Percentiles rank a stretch among this genome's conserved stretches.
These are phyloP conservation scores for Pyrocephalus nanus DNA, from an alignment of 2,797 vertebrate species.

Conservation along the genomic window DNA sequence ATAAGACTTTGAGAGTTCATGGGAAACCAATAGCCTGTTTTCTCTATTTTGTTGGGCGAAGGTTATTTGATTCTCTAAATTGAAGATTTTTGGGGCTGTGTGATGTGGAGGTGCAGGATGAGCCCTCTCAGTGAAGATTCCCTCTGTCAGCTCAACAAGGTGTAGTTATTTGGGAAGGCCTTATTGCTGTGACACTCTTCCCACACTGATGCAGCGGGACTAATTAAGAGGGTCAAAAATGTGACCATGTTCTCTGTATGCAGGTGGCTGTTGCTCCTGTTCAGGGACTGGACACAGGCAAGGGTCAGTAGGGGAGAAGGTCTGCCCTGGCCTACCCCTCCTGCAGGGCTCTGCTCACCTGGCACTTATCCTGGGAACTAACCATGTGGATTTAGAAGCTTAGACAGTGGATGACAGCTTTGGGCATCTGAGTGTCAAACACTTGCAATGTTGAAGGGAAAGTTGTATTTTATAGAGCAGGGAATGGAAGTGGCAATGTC, in stretches of 20 bases:
- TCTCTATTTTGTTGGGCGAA: neutral
- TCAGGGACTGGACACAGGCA: neutral
- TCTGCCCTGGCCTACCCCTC: neutral
- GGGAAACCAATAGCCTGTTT: neutral
- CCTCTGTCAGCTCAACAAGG: neutral
- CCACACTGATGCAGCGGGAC: neutral
- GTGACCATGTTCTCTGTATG: accelerated
- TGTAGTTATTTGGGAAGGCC: neutral
- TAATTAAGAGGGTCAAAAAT: accelerated
- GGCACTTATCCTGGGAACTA: neutral
- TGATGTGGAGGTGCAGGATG: neutral
- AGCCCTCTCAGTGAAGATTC: accelerated
- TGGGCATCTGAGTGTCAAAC: neutral
- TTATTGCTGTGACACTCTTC: neutral
- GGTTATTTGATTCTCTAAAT: neutral
- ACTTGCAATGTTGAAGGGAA: neutral
- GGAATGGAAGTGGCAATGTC: neutral
- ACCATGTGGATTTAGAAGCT: neutral
- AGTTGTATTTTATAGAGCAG: neutral
- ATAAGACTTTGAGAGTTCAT: neutral
- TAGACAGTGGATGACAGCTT: neutral
- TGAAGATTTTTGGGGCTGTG: neutral
- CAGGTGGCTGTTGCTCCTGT: neutral
- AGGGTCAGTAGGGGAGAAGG: accelerated
- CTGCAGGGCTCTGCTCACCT: neutral